Evolutionary conservation across 2,113 vertebrate genomes (phyloP), one percentile per base, ranked within the genome.

Genomic region (Upupa epops): DNA sequence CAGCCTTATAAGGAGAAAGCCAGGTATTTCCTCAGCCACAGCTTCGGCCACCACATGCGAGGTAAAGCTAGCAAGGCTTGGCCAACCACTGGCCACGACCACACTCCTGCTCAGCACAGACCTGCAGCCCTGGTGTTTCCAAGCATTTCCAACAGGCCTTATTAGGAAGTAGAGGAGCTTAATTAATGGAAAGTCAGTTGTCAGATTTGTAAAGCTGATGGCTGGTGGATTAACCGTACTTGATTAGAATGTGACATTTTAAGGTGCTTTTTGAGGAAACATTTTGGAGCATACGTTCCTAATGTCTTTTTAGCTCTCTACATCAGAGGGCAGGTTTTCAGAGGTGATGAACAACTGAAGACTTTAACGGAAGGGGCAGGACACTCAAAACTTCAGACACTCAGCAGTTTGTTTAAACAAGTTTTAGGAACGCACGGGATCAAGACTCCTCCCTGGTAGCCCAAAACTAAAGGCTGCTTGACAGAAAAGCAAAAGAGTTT

Each of bases 1-100:
- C 13, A 74, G 59, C 96, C 95, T 92, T 95, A 87, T 87, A 93
- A 95, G 95, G 96, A 79, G 48, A 94, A 86, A 78, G 86, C 0
- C 93, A 96, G 96, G 96, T 95, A 95, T 83, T 45, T 89, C 42
- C 78, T 76, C 80, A 61, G 66, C 2, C 29, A 8, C 1, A 24
- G 13, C 4, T 24, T 2, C 3, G 32, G 25, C 31, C 49, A 46
- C 25, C 1, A 6, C 36, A n/a, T 8, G 34, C 32, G 7, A 78
- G 86, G 89, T 81, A 24, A 46, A 54, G 58, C 5, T 2, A 6
- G 32, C 2, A 0, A 55, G 32, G 26, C 34, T 6, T 6, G 55
- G 42, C 37, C 49, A 2, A 4, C n/a, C 40, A 9, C 17, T 3
- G 34, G 45, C 58, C 29, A 3, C 16, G 0, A 78, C 40, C 70